phyloP scores from a whole-genome alignment of 2,888 invertebrate species.

The Pelosia muscerda region DNA sequence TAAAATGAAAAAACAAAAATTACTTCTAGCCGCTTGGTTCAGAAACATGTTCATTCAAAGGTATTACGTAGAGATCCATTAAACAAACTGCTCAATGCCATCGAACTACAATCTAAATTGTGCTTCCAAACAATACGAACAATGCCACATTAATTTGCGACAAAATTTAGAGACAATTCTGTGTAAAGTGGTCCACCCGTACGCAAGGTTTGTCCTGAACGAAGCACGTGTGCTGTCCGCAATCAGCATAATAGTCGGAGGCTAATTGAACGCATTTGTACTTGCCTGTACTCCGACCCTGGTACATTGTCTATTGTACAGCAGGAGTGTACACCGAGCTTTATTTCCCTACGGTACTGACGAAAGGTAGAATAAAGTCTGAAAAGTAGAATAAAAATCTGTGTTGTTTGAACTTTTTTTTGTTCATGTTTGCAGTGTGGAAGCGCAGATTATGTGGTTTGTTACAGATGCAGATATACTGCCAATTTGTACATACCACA shows the following conservation, averaged over 20 bases:
- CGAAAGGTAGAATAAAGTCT: neutral
- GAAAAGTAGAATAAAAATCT: slow-evolving; percentile 2
- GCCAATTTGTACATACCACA: too few relatives aligned
- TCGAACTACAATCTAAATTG: slow-evolving; percentile 3
- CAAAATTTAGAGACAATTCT: slow-evolving; percentile 15
- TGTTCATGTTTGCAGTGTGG: neutral
- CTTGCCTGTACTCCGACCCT: slow-evolving; percentile 15
- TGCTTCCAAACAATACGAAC: neutral
- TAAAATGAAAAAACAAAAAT: too few relatives aligned
- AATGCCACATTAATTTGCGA: slow-evolving; percentile 6
- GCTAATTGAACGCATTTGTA: slow-evolving; percentile 47
- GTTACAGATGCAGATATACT: neutral
- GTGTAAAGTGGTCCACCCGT: slow-evolving; percentile 8
- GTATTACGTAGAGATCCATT: neutral
- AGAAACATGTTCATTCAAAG: neutral
- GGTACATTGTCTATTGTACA: slow-evolving; percentile 12
- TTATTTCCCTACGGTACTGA: slow-evolving; percentile 13
- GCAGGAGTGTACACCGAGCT: neutral
- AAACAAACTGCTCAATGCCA: neutral
- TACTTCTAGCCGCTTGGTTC: neutral
- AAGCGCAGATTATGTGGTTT: neutral
- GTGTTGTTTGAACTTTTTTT: neutral
- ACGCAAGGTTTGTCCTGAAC: slow-evolving; percentile 17
- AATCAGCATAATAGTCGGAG: slow-evolving; percentile 43
- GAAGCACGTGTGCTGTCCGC: slow-evolving; percentile 24